Evolutionary conservation across 2,888 invertebrate species (phyloP).

Genomic region (Cataglyphis rosenhaueri): DNA sequence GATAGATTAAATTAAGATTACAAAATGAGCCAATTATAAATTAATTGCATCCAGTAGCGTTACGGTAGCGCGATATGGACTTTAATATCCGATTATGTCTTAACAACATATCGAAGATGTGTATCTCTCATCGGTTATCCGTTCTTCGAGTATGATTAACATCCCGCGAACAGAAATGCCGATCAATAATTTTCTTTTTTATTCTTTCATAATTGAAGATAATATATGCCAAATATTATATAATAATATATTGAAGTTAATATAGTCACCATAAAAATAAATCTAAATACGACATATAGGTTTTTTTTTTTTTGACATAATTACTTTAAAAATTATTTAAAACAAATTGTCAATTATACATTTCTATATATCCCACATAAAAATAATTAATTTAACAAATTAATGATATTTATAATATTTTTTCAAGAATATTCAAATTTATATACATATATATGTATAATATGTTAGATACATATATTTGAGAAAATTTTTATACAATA

Average conservation of each 20-base stretch:
- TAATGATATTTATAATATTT: neutral
- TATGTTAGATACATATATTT: neutral
- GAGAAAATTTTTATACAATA: neutral
- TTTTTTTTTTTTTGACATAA: neutral
- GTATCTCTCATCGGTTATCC: neutral
- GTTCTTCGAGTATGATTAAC: neutral
- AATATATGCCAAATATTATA: neutral
- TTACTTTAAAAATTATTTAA: neutral
- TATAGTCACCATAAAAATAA: neutral
- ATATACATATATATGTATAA: neutral
- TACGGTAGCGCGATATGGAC: conserved; percentile 82
- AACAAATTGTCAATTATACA: neutral
- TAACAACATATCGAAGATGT: conserved; percentile 78
- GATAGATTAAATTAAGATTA: conserved; percentile 86
- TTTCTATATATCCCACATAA: neutral
- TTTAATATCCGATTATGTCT: conserved; percentile 85
- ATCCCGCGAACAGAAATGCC: neutral
- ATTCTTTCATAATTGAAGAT: neutral
- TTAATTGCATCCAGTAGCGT: conserved; percentile 79
- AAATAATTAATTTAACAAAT: neutral
- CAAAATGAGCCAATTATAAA: conserved; percentile 85
- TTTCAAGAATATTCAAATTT: neutral
- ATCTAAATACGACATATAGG: neutral
- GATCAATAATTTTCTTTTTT: neutral
- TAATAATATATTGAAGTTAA: too few species aligned